Evolutionary conservation across 2,113 vertebrate species (phyloP).

Genomic region (Rhinolophus ferrumequinum): DNA sequence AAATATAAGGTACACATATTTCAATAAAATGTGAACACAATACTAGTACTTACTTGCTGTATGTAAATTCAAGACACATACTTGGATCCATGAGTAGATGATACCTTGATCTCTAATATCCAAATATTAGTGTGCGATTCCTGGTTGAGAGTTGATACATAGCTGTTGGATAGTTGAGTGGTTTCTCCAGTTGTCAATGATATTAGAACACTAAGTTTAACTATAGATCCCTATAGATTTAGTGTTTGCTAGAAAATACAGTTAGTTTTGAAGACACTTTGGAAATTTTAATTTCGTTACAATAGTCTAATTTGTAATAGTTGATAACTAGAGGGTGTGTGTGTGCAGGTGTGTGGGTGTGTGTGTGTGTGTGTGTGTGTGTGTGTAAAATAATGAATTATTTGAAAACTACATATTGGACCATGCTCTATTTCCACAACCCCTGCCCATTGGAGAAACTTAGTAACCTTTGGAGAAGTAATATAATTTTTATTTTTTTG

Average conservation of each 20-base stretch:
- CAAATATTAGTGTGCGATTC: background rate
- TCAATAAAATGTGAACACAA: background rate
- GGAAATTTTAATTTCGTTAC: background rate
- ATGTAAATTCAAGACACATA: background rate
- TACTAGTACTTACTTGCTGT: background rate
- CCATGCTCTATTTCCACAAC: background rate
- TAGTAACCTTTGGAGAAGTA: background rate
- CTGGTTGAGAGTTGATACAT: background rate
- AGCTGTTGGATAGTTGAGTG: background rate
- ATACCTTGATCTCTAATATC: background rate
- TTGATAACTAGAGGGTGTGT: background rate
- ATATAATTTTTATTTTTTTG: background rate
- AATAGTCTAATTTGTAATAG: background rate
- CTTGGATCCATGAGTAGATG: background rate
- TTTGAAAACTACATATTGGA: background rate
- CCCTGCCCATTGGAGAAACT: background rate
- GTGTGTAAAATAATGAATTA: background rate
- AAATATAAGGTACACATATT: slow-evolving; percentile 9
- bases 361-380: background rate
- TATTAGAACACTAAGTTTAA: background rate
- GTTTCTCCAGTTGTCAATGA: background rate
- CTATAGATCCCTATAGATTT: background rate
- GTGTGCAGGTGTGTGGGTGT: background rate
- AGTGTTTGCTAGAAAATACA: background rate
- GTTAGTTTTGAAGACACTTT: background rate